phyloP scores from a whole-genome alignment of 2,797 vertebrate genomes.

The Pampus argenteus region DNA sequence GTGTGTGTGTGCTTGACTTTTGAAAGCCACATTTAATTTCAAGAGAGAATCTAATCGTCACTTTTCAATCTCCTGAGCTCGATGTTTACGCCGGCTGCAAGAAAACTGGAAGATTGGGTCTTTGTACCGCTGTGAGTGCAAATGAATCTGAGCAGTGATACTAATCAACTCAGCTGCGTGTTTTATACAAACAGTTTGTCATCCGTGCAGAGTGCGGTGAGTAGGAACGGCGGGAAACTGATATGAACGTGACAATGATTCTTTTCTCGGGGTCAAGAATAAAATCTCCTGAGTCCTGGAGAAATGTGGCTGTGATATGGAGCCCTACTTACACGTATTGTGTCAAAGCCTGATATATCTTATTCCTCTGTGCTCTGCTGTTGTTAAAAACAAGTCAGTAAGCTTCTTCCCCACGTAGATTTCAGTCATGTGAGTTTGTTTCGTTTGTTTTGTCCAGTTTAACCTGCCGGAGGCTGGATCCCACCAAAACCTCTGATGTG shows the following conservation, averaged over 20 bases:
- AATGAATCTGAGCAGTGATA: constrained; percentile 48
- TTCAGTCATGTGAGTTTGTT: background rate
- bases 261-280: background rate
- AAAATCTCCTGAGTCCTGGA: background rate
- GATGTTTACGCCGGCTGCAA: constrained; percentile 18
- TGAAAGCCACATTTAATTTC: constrained; percentile 38
- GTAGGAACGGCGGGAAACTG: constrained; percentile 5
- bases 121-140: constrained; percentile 8
- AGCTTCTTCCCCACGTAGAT: no score
- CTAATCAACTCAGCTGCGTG: constrained; percentile 36
- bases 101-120: constrained; percentile 2
- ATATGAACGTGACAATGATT: background rate
- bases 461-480: no score
- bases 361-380: background rate
- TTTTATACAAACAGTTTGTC: constrained; percentile 3
- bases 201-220: constrained; percentile 5
- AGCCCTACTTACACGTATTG: background rate
- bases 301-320: background rate
- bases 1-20: constrained; percentile 28
- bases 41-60: constrained; percentile 40
- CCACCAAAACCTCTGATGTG: no score
- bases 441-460: no score
- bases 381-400: background rate
- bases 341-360: background rate
- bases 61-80: constrained; percentile 26